A percentile compares a stretch with the other conserved stretches of the same genome.
Evolutionary conservation across 2,113 vertebrate genomes (phyloP).

Genomic region (Spheniscus mendiculus): DNA sequence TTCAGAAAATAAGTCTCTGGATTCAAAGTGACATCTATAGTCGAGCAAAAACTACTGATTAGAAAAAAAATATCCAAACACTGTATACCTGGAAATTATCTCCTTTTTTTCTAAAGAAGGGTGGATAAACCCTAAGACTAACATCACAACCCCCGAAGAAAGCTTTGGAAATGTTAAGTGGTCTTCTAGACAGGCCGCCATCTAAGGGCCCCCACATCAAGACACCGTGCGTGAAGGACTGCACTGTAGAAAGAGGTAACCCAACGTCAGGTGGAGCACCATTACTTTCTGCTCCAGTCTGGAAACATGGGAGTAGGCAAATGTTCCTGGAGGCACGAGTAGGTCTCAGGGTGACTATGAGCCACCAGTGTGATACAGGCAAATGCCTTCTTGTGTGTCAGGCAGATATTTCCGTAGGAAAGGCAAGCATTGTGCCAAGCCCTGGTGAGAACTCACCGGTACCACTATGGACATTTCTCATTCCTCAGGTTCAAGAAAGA

Average conservation of each 20-base stretch:
- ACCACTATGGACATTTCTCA: neutral
- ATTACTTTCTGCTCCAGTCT: neutral
- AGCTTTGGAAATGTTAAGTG: neutral
- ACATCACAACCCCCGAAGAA: neutral
- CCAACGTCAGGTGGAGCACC: neutral
- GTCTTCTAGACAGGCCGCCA: neutral
- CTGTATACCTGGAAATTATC: neutral
- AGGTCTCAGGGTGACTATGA: neutral
- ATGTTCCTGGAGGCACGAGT: neutral
- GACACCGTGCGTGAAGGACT: accelerated
- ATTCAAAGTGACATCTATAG: neutral
- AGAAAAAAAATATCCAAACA: neutral
- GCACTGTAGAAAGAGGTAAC: neutral
- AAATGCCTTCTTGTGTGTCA: neutral
- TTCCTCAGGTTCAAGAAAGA: neutral
- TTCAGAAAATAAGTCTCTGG: neutral
- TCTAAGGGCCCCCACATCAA: neutral
- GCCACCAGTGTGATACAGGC: neutral
- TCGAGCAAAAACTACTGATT: neutral
- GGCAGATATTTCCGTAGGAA: neutral
- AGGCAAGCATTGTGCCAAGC: neutral
- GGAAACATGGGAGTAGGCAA: neutral
- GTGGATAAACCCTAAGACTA: neutral
- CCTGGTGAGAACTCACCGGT: neutral
- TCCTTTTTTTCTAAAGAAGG: neutral